Percentiles rank a stretch among this genome's conserved stretches.
Evolutionary conservation across 2,113 vertebrate species (phyloP).

Genomic region (Menura novaehollandiae): DNA sequence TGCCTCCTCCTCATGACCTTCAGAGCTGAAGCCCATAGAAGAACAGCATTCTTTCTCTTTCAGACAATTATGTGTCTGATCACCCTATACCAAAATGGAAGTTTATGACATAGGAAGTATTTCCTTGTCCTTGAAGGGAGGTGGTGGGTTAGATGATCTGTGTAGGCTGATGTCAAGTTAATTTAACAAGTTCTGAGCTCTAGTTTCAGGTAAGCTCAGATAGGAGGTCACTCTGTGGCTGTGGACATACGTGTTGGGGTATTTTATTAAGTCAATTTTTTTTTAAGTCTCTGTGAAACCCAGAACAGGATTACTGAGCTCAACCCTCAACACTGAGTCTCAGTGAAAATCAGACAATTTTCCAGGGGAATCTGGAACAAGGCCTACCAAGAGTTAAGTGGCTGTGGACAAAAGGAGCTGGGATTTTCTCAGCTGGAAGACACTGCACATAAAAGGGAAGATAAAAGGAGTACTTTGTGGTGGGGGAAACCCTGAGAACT

Average conservation of each 20-base stretch:
- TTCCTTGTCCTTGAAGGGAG: background rate
- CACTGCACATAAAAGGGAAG: background rate
- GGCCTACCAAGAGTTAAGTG: background rate
- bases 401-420: background rate
- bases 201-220: background rate
- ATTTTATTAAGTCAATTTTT: background rate
- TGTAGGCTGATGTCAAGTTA: background rate
- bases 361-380: background rate
- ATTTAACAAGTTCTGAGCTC: background rate
- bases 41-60: background rate
- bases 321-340: too few species aligned
- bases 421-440: slow-evolving; percentile 28
- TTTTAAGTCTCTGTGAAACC: background rate
- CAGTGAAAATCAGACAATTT: background rate
- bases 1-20: background rate
- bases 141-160: background rate
- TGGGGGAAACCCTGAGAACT: background rate
- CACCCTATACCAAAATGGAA: background rate
- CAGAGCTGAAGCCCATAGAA: background rate
- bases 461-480: slow-evolving; percentile 24
- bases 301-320: background rate
- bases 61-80: background rate
- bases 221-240: background rate
- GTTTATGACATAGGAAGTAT: background rate
- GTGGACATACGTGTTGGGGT: background rate